Evolutionary conservation across 2,888 invertebrate genomes (phyloP).

Genomic region (Digitonthophagus gazella): DNA sequence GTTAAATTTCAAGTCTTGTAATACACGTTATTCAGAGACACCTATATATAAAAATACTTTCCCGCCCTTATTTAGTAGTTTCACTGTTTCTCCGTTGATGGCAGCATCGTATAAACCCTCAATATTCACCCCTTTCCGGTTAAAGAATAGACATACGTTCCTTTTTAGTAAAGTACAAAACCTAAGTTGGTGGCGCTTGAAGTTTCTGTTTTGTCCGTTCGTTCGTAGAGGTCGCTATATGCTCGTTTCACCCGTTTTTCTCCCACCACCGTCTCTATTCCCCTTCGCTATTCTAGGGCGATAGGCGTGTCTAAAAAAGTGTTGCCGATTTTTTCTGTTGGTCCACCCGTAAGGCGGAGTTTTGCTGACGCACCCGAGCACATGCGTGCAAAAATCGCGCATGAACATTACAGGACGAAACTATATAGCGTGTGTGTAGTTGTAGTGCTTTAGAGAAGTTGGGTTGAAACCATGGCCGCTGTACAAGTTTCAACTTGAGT

Average conservation of each 20-base stretch:
- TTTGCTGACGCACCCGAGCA: conserved; percentile 47
- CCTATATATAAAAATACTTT: too few species aligned
- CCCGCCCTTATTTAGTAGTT: background rate
- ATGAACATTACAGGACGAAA: too few species aligned
- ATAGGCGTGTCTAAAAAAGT: conserved; percentile 38
- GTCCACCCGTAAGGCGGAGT: conserved; percentile 46
- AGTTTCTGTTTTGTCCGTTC: background rate
- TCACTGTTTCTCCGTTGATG: background rate
- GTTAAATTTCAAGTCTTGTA: too few species aligned
- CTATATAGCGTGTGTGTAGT: too few species aligned
- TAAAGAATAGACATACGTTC: background rate
- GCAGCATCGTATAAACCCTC: background rate
- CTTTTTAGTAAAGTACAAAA: background rate
- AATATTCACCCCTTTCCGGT: background rate
- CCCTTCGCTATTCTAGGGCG: conserved; percentile 31
- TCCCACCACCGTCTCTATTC: conserved; percentile 31
- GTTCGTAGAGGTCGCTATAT: conserved; percentile 5
- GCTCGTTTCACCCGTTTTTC: conserved; percentile 1
- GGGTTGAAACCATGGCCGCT: too few species aligned
- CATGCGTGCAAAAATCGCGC: conserved; percentile 44
- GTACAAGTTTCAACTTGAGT: too few species aligned
- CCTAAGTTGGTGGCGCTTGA: background rate
- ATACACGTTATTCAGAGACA: too few species aligned
- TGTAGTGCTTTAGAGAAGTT: too few species aligned
- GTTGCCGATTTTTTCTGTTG: conserved; percentile 44